These are phyloP conservation scores for Prorops nasuta DNA, from an alignment of 1,140 invertebrate genomes.

Conservation along the genomic window DNA sequence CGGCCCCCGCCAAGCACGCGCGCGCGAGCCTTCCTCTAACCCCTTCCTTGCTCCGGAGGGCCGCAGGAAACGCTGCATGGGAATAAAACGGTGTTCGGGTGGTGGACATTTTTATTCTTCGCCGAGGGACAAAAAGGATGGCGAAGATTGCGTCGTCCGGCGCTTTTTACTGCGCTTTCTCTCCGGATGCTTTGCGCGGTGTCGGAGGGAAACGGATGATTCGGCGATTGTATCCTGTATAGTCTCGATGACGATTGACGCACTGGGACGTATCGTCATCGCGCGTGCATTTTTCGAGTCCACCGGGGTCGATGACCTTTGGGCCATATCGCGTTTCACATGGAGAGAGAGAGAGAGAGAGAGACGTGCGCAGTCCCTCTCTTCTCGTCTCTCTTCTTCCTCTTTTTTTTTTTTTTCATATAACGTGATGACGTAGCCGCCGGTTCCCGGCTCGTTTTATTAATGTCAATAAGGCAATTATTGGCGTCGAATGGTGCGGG, in stretches of 20 bases:
- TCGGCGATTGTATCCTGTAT: no score
- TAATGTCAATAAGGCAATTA: slow-evolving; percentile 55
- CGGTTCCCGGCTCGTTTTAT: slow-evolving; percentile 44
- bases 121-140: neutral
- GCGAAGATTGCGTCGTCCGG: no score
- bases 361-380: no score
- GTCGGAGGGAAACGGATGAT: no score
- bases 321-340: slow-evolving; percentile 12
- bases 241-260: neutral
- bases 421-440: slow-evolving; percentile 26
- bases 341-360: no score
- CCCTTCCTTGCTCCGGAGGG: neutral
- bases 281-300: slow-evolving; percentile 8
- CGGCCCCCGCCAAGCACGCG: no score
- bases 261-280: no score
- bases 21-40: neutral
- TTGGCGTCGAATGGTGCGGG: slow-evolving; percentile 30
- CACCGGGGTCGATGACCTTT: slow-evolving; percentile 25
- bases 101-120: neutral
- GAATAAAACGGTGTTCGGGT: neutral
- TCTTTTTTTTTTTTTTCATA: slow-evolving; percentile 2
- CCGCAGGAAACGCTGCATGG: neutral
- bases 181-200: no score
- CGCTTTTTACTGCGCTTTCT: no score
- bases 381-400: slow-evolving; percentile 13